phyloP scores from a whole-genome alignment of 1,140 invertebrate genomes.

The Eufriesea mexicana region DNA sequence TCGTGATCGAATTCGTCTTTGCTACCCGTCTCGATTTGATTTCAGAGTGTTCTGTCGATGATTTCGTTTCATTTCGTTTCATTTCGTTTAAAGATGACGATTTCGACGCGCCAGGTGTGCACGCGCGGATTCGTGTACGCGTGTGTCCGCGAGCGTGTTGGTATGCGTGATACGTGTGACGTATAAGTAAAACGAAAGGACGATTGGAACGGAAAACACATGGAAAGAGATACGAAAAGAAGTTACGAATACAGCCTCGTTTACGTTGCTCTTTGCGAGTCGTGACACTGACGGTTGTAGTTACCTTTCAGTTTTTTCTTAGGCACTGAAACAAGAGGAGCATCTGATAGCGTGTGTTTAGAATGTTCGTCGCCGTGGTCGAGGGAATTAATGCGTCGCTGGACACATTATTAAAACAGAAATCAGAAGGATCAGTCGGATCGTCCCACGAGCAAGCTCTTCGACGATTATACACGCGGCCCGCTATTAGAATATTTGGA shows the following conservation, averaged over 20 bases:
- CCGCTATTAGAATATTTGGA: no score
- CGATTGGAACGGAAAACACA: slow-evolving; percentile 59
- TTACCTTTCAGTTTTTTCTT: slow-evolving; percentile 14
- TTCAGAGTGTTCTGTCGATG: no score
- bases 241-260: slow-evolving; percentile 61
- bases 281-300: slow-evolving; percentile 5
- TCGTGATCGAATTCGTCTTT: no score
- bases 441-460: neutral
- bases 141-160: neutral
- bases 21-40: no score
- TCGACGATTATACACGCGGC: no score
- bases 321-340: slow-evolving; percentile 19
- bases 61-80: no score
- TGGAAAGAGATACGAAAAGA: slow-evolving; percentile 65
- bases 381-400: neutral
- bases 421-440: neutral
- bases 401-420: neutral
- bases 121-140: no score
- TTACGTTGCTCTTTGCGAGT: slow-evolving; percentile 56
- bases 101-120: no score
- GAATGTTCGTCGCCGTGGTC: neutral
- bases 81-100: no score
- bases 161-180: slow-evolving; percentile 12
- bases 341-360: slow-evolving; percentile 10
- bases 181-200: slow-evolving; percentile 63